phyloP scores from a whole-genome alignment of 2,888 invertebrate genomes.

The Bombylius discolor region DNA sequence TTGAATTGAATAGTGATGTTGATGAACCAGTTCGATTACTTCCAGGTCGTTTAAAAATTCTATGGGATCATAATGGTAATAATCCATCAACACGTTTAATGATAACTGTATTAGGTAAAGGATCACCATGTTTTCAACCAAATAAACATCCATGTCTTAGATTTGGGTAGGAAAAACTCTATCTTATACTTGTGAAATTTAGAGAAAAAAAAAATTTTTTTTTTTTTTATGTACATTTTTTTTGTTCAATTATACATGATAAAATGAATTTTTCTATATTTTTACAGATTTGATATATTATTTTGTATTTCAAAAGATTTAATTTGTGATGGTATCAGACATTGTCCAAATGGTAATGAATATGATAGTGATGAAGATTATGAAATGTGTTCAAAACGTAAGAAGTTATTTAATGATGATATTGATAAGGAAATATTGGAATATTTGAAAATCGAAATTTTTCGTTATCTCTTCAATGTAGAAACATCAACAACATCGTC shows the following conservation, averaged over 20 bases:
- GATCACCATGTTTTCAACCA: slow-evolving; percentile 27
- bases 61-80: slow-evolving; percentile 38
- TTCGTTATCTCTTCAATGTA: slow-evolving; percentile 30
- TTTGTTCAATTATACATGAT: too few relatives aligned
- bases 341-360: slow-evolving; percentile 52
- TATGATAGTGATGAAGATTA: slow-evolving; percentile 40
- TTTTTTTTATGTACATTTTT: too few relatives aligned
- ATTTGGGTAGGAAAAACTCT: slow-evolving; percentile 28
- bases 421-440: slow-evolving; percentile 29
- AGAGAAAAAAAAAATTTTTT: too few relatives aligned
- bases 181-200: too few relatives aligned
- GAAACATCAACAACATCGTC: slow-evolving; percentile 21
- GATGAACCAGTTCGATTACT: slow-evolving; percentile 43
- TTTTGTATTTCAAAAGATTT: slow-evolving; percentile 53
- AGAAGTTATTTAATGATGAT: slow-evolving; percentile 23
- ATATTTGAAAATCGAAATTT: slow-evolving; percentile 32
- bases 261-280: neutral
- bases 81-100: slow-evolving; percentile 29
- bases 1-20: slow-evolving; percentile 37
- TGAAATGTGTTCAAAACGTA: slow-evolving; percentile 28
- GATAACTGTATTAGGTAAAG: slow-evolving; percentile 33
- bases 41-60: slow-evolving; percentile 43
- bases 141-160: slow-evolving; percentile 31
- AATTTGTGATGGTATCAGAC: slow-evolving; percentile 51
- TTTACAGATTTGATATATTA: slow-evolving; percentile 27